phyloP scores from a whole-genome alignment of 2,888 invertebrate species.

The Phragmatobia fuliginosa region DNA sequence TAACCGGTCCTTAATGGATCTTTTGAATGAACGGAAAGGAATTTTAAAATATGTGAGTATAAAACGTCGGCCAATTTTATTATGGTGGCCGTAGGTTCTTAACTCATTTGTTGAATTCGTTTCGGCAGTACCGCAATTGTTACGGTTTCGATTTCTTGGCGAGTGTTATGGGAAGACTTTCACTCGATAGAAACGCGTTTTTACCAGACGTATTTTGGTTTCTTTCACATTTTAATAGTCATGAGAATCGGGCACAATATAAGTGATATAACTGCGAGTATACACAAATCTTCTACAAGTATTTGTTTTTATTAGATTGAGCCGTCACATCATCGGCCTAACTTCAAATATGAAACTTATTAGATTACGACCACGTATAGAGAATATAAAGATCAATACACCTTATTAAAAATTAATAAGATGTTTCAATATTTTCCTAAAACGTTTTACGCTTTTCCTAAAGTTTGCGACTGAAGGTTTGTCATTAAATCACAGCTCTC shows the following conservation, averaged over 20 bases:
- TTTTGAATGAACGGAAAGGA: conserved; percentile 65
- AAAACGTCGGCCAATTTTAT: conserved; percentile 59
- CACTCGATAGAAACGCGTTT: conserved; percentile 29
- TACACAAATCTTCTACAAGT: conserved; percentile 11
- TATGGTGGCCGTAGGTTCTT: conserved; percentile 43
- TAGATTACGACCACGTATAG: neutral
- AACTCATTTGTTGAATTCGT: conserved; percentile 38
- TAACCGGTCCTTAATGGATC: conserved; percentile 71
- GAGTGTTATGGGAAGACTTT: conserved; percentile 43
- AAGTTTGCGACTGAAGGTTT: neutral
- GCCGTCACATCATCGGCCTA: neutral
- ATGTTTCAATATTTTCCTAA: neutral
- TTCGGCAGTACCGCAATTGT: conserved; percentile 30
- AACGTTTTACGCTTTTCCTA: neutral
- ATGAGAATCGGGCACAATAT: conserved; percentile 2
- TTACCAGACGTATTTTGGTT: conserved; percentile 10
- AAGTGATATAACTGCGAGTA: conserved; percentile 6
- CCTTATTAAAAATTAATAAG: neutral
- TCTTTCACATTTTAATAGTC: conserved; percentile 3
- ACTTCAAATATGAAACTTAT: no score
- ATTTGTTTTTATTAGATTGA: neutral
- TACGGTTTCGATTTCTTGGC: conserved; percentile 46
- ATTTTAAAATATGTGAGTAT: conserved; percentile 66
- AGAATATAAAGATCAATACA: neutral
- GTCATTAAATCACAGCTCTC: neutral